Conservation (phyloP, 1,140 invertebrate species). For the Cephus cinctus region DNA sequence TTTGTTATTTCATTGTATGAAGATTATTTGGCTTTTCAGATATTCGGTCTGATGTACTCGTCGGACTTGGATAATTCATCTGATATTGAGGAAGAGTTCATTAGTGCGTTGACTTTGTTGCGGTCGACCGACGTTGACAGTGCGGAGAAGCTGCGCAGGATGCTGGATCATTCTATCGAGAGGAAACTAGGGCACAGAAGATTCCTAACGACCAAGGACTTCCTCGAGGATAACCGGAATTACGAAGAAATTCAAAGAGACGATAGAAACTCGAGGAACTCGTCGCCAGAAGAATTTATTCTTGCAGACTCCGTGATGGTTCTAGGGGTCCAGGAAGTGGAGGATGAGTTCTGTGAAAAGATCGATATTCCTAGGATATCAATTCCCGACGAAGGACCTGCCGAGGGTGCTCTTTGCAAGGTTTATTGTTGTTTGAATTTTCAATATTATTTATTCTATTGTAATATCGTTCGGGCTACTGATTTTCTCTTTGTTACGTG, state of each 20-base stretch:
- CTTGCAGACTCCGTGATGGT: neutral
- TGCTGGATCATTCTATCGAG: constrained; percentile 30
- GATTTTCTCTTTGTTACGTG: no score
- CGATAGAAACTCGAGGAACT: constrained; percentile 9
- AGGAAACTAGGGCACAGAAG: constrained; percentile 21
- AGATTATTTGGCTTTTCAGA: neutral
- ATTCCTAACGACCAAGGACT: constrained; percentile 11
- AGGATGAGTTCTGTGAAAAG: no score
- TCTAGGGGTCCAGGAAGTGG: neutral
- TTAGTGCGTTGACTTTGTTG: constrained; percentile 27
- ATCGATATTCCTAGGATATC: constrained; percentile 38
- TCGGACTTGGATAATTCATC: neutral
- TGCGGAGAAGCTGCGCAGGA: constrained; percentile 26
- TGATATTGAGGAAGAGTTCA: constrained; percentile 24
- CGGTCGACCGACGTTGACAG: constrained; percentile 32
- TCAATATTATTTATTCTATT: neutral
- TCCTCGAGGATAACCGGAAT: no score
- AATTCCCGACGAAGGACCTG: constrained; percentile 38
- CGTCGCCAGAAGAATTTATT: constrained; percentile 11
- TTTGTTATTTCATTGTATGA: neutral
- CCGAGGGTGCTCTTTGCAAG: constrained; percentile 31
- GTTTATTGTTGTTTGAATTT: constrained; percentile 16
- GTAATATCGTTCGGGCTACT: neutral
- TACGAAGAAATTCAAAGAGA: constrained; percentile 7
- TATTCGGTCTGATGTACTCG: constrained; percentile 1